These are phyloP conservation scores for Oryzias javanicus DNA, from an alignment of 2,113 vertebrate genomes.

Conservation along the genomic window DNA sequence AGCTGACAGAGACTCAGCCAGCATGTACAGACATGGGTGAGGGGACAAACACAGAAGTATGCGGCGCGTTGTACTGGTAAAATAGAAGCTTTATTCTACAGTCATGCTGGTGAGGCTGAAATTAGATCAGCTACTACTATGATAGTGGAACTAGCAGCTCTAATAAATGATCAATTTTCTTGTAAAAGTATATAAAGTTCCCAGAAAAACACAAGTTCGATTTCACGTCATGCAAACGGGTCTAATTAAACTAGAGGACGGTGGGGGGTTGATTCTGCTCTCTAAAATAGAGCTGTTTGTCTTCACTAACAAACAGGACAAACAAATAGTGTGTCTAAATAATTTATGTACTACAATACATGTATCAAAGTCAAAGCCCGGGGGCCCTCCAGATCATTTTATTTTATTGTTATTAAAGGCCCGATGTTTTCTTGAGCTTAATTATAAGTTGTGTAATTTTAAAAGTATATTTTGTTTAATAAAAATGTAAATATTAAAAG, in stretches of 20 bases:
- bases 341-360: slow-evolving; percentile 45
- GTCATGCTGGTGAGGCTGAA: not conserved
- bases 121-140: not conserved
- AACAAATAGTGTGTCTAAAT: slow-evolving; percentile 33
- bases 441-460: too few species aligned
- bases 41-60: slow-evolving; percentile 17
- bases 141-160: too few species aligned
- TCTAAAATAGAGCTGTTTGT: slow-evolving; percentile 4
- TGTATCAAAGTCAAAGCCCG: too few species aligned
- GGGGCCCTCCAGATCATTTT: too few species aligned
- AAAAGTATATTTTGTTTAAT: too few species aligned
- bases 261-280: slow-evolving; percentile 4
- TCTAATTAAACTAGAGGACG: slow-evolving; percentile 2
- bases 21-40: slow-evolving; percentile 10
- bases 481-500: too few species aligned
- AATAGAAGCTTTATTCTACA: not conserved
- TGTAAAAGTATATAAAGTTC: too few species aligned
- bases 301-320: slow-evolving; percentile 17
- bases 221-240: not conserved
- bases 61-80: slow-evolving; percentile 1
- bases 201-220: too few species aligned
- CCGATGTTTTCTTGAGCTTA: too few species aligned
- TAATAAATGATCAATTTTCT: too few species aligned
- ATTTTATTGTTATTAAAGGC: too few species aligned
- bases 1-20: slow-evolving; percentile 19